Conservation (phyloP, 2,888 invertebrate genomes). For the Dasypolia templi region DNA sequence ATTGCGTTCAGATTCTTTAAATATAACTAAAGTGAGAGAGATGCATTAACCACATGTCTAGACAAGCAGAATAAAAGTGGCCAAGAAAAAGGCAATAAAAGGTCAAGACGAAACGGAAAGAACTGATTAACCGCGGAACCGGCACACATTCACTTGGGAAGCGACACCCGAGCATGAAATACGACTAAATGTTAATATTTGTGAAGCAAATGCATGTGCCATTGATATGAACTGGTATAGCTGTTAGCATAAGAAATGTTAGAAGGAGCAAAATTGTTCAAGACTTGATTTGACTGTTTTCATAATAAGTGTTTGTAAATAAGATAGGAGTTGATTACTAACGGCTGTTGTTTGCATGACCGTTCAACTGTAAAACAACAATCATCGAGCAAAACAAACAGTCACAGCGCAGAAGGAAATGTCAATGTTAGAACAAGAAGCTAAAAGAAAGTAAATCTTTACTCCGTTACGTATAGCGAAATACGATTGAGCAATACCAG, state of each 20-base stretch:
- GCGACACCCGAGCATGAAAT: conserved; percentile 43
- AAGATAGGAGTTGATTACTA: neutral
- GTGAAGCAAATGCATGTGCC: conserved; percentile 43
- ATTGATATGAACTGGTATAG: conserved; percentile 38
- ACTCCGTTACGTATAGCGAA: conserved; percentile 36
- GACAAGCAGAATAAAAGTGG: conserved; percentile 41
- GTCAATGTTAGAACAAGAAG: conserved; percentile 24
- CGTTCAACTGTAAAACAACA: neutral
- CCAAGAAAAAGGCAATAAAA: conserved; percentile 39
- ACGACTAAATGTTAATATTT: conserved; percentile 56
- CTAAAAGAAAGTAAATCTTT: conserved; percentile 45
- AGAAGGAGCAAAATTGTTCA: neutral
- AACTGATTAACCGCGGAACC: conserved; percentile 58
- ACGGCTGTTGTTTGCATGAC: conserved; percentile 5
- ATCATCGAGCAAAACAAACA: neutral
- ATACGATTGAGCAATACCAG: conserved; percentile 46
- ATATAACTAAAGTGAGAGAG: conserved; percentile 25
- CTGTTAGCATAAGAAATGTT: conserved; percentile 17
- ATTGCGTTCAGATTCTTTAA: conserved; percentile 6
- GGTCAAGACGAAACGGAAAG: conserved; percentile 56
- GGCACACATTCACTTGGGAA: conserved; percentile 39
- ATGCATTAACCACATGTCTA: conserved; percentile 42
- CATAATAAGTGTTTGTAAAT: neutral
- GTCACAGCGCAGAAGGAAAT: neutral
- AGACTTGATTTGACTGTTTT: conserved; percentile 8